phyloP scores from a whole-genome alignment of 2,888 invertebrate genomes.

The Luperina nickerlii region DNA sequence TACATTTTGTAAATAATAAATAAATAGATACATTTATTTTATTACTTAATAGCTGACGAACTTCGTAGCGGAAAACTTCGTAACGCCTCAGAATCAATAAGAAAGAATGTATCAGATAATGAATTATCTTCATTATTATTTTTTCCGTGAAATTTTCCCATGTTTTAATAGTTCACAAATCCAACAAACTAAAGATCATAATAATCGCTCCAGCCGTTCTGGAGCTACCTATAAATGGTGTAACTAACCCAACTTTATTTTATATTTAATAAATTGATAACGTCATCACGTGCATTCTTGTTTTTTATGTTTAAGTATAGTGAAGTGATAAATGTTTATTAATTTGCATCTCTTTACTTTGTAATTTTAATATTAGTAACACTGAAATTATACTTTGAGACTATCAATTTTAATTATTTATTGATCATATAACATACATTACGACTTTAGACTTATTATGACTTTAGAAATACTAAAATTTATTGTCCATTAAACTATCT shows the following conservation, averaged over 20 bases:
- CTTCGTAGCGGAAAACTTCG: too few relatives aligned
- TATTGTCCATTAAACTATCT: not conserved
- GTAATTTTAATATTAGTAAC: constrained; percentile 13
- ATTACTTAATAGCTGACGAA: not conserved
- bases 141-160: too few relatives aligned
- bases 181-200: too few relatives aligned
- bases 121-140: too few relatives aligned
- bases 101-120: too few relatives aligned
- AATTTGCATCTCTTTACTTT: constrained; percentile 1
- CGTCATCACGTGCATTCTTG: not conserved
- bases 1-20: not conserved
- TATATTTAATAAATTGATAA: not conserved
- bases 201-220: too few relatives aligned
- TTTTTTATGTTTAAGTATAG: not conserved
- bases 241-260: too few relatives aligned
- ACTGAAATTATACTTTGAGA: not conserved
- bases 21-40: constrained; percentile 2
- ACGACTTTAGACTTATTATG: not conserved
- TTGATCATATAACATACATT: not conserved
- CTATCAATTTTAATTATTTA: not conserved
- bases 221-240: too few relatives aligned
- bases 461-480: not conserved
- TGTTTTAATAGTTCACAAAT: too few relatives aligned
- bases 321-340: constrained; percentile 22
- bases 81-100: too few relatives aligned